Percentiles rank a stretch among this genome's conserved stretches.
Evolutionary conservation across 2,888 invertebrate genomes (phyloP).

Genomic region (Barypeithes pellucidus): DNA sequence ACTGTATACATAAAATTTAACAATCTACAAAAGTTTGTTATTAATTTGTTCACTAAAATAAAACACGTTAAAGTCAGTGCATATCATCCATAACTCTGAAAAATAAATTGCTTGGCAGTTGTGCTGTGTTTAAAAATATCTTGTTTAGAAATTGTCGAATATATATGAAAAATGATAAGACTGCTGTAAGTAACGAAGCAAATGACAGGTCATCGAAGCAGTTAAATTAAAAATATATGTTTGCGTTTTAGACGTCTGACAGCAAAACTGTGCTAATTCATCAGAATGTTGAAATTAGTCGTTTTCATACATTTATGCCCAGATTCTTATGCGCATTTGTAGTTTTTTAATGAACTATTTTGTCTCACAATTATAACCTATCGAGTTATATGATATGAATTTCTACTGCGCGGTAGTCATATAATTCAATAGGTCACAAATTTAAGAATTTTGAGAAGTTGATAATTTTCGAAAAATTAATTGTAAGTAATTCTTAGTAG

Average conservation of each 20-base stretch:
- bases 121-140: conserved; percentile 13
- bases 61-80: neutral
- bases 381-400: too few species aligned
- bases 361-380: too few species aligned
- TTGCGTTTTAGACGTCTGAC: neutral
- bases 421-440: too few species aligned
- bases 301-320: too few species aligned
- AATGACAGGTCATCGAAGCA: conserved; percentile 1
- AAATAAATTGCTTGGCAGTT: neutral
- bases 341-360: too few species aligned
- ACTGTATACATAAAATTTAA: too few species aligned
- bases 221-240: neutral
- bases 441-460: too few species aligned
- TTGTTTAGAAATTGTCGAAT: neutral
- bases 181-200: conserved; percentile 15
- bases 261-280: neutral
- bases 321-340: too few species aligned
- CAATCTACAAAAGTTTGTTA: too few species aligned
- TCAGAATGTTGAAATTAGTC: neutral
- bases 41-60: neutral
- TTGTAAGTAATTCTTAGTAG: too few species aligned
- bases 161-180: conserved; percentile 9
- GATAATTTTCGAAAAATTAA: too few species aligned
- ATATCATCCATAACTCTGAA: neutral
- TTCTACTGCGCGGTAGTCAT: too few species aligned